A percentile compares a stretch with the other conserved stretches of the same genome.
phyloP scores from a whole-genome alignment of 2,888 invertebrate genomes.

The Tanytarsus gracilentus region DNA sequence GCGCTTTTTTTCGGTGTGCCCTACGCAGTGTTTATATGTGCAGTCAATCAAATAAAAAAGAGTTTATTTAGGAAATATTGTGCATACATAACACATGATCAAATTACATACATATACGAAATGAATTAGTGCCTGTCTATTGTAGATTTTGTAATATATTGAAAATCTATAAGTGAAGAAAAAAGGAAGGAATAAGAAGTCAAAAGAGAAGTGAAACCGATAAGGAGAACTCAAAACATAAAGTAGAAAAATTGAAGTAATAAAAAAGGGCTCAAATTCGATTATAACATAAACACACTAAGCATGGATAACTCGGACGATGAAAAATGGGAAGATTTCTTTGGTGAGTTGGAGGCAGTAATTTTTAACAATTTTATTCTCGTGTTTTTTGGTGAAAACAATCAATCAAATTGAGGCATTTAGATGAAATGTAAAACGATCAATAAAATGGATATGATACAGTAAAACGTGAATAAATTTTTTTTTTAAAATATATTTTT shows the following conservation, averaged over 20 bases:
- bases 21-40: background rate
- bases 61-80: background rate
- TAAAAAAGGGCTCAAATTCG: background rate
- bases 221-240: background rate
- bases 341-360: conserved; percentile 18
- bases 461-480: background rate
- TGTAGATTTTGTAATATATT: background rate
- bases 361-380: too few relatives aligned
- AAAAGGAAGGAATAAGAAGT: background rate
- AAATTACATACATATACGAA: too few relatives aligned
- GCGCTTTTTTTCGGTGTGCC: background rate
- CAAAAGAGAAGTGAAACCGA: background rate
- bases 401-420: conserved; percentile 29
- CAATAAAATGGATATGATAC: background rate
- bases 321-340: conserved; percentile 29
- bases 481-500: background rate
- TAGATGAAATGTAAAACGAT: too few relatives aligned
- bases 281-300: background rate
- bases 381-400: conserved; percentile 2
- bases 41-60: background rate
- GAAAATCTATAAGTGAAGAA: background rate
- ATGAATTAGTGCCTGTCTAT: too few relatives aligned
- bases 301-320: conserved; percentile 19
- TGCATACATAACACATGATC: too few relatives aligned
- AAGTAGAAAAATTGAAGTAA: background rate